Base-by-base conservation (phyloP, 1,140 invertebrate species). In the Cryptotermes secundus region DNA sequence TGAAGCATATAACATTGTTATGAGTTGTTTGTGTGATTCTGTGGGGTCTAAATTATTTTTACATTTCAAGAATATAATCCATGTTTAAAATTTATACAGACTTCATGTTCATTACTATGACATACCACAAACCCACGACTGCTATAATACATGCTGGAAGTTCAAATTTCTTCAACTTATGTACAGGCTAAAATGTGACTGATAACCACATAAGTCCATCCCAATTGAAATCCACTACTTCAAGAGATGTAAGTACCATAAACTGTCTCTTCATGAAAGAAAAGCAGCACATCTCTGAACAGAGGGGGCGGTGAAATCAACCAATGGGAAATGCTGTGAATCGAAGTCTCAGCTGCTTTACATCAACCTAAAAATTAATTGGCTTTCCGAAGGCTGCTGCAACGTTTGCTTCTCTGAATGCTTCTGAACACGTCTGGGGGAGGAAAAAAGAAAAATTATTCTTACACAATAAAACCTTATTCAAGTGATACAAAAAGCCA, bases 331-430 rank as follows among this genome's bases (percentile, higher is more conserved):
- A 31, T 72, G 59, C 59, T 72, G 59, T 14, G 14, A 31, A 31
- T 72, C 3, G 31, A n/a, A 72, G 26, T 72, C 9, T 26, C 14
- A 1, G n/a, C n/a, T 31, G 0, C 6, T n/a, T 72, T n/a, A 3
- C n/a, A n/a, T 72, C 59, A 72, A n/a, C 26, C 59, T 72, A 72
- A 90, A 98, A 99, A 91, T 99, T 99, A 89, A 99, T 99, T 35
- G 99, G 94, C 92, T 99, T 99, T 86, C 99, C 99, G 89, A 94
- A 97, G 88, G 97, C 99, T 4, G 99, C 98, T 34, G 96, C 95
- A 49, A 99, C 89, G 89, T 99, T 98, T 16, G 99, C 99, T 92
- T 99, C 99, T 90, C 98, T 94, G 83, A 99, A 92, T 2, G 99
- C 99, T 92, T 99, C 99, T 3, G 98, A 93, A 87, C 98, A 98